phyloP scores from a whole-genome alignment of 30 jellyfish, hydroid and myxozoan species.

The Pseudorhiza aurosa region DNA sequence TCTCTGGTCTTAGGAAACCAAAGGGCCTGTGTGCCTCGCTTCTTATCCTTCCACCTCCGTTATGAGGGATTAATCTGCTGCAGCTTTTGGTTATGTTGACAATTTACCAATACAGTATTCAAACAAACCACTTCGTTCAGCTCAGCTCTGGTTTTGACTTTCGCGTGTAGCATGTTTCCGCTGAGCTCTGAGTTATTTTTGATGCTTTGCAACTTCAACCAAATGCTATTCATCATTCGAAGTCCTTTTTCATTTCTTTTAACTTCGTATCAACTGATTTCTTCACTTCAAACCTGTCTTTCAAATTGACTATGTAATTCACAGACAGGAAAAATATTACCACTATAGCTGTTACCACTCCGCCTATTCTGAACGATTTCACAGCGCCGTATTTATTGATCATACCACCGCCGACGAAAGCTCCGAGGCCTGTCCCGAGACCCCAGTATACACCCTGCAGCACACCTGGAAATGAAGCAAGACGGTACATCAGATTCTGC shows the following conservation, averaged over 20 bases:
- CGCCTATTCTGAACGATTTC: slow-evolving; percentile 83
- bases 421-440: slow-evolving; percentile 98
- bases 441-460: slow-evolving; percentile 99
- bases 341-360: slow-evolving; percentile 68
- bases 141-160: too few species aligned
- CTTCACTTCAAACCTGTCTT: slow-evolving; percentile 11
- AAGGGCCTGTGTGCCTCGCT: too few species aligned
- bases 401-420: slow-evolving; percentile 91
- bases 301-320: slow-evolving; percentile 12
- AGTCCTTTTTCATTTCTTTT: slow-evolving; percentile 24
- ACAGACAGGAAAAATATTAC: slow-evolving; percentile 35
- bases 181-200: too few species aligned
- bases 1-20: too few species aligned
- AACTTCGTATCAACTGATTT: slow-evolving; percentile 22
- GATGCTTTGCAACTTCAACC: too few species aligned
- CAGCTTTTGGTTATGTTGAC: too few species aligned
- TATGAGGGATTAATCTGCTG: too few species aligned
- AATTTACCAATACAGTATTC: too few species aligned
- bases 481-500: too few species aligned
- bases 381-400: slow-evolving; percentile 78
- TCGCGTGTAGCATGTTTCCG: too few species aligned
- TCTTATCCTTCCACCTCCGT: too few species aligned
- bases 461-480: slow-evolving; percentile 65
- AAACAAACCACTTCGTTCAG: too few species aligned
- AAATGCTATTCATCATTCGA: not conserved